Evolutionary conservation across 2,113 vertebrate species (phyloP).

Genomic region (Cichladusa arquata): DNA sequence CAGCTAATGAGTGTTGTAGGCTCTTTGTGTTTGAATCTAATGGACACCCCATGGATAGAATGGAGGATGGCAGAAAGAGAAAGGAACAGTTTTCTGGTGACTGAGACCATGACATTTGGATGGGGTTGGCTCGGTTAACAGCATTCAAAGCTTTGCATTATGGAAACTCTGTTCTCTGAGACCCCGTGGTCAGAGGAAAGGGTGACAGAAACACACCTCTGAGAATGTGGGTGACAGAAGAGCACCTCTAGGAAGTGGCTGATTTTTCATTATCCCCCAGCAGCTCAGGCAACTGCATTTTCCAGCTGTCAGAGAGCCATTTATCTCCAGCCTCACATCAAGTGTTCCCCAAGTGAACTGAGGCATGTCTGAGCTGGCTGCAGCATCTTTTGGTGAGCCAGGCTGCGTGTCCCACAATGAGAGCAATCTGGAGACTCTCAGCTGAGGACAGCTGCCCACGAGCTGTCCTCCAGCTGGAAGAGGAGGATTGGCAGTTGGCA

Average conservation of each 20-base stretch:
- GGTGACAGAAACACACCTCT: neutral
- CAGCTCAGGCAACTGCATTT: neutral
- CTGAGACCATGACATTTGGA: neutral
- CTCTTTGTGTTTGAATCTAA: constrained; percentile 15
- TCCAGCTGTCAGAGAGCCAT: neutral
- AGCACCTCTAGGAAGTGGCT: neutral
- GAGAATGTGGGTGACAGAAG: neutral
- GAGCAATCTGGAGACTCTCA: neutral
- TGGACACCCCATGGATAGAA: neutral
- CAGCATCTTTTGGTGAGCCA: neutral
- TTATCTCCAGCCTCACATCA: neutral
- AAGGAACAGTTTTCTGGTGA: neutral
- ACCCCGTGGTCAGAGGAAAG: neutral
- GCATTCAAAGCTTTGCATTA: fast-evolving
- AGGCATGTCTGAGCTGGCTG: neutral
- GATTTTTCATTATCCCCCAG: neutral
- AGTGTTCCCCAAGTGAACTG: neutral
- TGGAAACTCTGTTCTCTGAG: neutral
- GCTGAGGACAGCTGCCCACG: neutral
- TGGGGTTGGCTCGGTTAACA: neutral
- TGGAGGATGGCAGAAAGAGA: neutral
- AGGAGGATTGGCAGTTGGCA: neutral
- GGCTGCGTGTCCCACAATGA: neutral
- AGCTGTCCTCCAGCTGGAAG: neutral
- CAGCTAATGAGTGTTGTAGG: constrained; percentile 25